Percentiles rank a stretch among this genome's conserved stretches.
These are phyloP conservation scores for Meda fulgida DNA, from an alignment of 2,797 vertebrate genomes.

Conservation along the genomic window DNA sequence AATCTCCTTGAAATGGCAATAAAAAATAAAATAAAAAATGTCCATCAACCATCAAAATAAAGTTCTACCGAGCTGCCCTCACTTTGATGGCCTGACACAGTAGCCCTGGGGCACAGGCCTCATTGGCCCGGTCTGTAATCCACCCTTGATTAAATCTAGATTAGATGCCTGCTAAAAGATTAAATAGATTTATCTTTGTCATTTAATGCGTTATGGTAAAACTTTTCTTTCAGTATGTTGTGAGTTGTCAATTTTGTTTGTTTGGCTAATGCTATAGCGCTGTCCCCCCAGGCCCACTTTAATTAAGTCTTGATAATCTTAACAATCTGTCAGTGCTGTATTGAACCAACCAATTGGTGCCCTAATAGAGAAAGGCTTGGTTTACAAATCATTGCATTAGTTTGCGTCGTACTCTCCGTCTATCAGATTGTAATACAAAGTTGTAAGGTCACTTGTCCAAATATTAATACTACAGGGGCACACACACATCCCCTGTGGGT, in stretches of 20 bases:
- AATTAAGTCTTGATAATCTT: not conserved
- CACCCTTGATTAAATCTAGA: constrained; percentile 13
- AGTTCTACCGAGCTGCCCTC: not conserved
- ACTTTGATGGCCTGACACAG: not conserved
- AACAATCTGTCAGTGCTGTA: not conserved
- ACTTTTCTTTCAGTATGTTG: not conserved
- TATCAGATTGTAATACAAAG: constrained; percentile 23
- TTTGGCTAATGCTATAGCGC: not conserved
- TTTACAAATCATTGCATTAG: constrained; percentile 32
- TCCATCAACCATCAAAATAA: not conserved
- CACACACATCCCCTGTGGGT: constrained; percentile 27
- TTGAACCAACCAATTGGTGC: not conserved
- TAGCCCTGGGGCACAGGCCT: not conserved
- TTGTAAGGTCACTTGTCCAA: constrained; percentile 36
- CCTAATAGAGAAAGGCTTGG: not conserved
- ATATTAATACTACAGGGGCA: constrained; percentile 29
- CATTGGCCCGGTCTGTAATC: not conserved
- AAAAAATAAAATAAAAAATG: too few species aligned
- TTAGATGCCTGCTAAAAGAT: constrained; percentile 4
- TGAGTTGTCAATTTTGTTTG: not conserved
- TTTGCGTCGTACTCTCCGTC: constrained; percentile 42
- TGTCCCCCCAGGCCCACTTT: not conserved
- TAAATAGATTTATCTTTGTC: constrained; percentile 9
- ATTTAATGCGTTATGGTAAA: not conserved
- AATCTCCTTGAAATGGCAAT: too few species aligned